These are phyloP conservation scores for Clarias platycephalus DNA, from an alignment of 2,797 vertebrate genomes.

Conservation along the genomic window DNA sequence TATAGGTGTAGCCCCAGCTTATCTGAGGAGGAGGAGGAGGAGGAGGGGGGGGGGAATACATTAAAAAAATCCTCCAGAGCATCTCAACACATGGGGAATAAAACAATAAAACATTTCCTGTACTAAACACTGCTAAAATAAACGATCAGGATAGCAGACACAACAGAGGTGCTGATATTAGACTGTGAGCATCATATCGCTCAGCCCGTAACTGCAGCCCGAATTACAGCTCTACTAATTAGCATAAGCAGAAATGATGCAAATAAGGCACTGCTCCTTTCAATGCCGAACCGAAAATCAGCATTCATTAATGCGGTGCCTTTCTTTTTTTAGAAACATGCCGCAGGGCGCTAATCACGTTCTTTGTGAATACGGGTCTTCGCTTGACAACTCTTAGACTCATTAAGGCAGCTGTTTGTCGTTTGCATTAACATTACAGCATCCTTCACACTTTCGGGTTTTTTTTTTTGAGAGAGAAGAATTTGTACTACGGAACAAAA, in stretches of 20 bases:
- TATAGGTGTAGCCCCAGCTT: not conserved
- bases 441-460: not conserved
- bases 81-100: not conserved
- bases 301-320: not conserved
- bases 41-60: too few species aligned
- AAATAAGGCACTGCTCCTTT: not conserved
- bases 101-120: not conserved
- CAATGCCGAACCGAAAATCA: not conserved
- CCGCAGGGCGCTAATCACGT: slow-evolving; percentile 17
- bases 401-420: not conserved
- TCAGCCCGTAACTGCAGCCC: not conserved
- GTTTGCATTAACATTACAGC: not conserved
- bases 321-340: slow-evolving; percentile 16
- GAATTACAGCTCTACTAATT: not conserved
- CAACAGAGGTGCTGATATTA: not conserved
- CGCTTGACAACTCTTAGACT: slow-evolving; percentile 1
- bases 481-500: too few species aligned
- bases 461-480: not conserved
- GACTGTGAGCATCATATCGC: not conserved
- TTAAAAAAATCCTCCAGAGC: not conserved
- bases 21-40: not conserved
- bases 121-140: not conserved
- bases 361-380: slow-evolving; percentile 7
- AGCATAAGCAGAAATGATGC: not conserved
- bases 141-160: not conserved